A percentile compares a stretch with the other conserved stretches of the same genome.
These are phyloP conservation scores for Magallana ariakensis DNA, from an alignment of 1,140 invertebrate species.

Conservation along the genomic window DNA sequence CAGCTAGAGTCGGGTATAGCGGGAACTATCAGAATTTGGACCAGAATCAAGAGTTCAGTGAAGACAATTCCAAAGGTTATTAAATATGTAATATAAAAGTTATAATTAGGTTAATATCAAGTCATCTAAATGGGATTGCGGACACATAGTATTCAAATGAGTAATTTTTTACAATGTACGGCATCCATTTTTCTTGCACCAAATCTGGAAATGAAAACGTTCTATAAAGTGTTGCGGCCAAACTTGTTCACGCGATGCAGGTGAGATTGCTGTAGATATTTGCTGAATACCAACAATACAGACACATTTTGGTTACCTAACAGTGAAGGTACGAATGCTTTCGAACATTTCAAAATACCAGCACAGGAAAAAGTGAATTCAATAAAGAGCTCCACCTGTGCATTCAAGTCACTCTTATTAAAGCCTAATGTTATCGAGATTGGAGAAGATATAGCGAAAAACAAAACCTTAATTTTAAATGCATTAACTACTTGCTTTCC, in stretches of 20 bases:
- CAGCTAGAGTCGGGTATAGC: not conserved
- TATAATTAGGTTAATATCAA: slow-evolving; percentile 26
- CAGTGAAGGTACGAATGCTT: not conserved
- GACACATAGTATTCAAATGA: not conserved
- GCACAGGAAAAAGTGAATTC: too few species aligned
- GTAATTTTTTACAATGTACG: slow-evolving; percentile 5
- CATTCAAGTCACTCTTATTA: too few species aligned
- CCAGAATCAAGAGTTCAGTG: not conserved
- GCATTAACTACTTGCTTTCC: too few species aligned
- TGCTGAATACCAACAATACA: not conserved
- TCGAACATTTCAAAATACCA: not conserved
- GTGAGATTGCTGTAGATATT: not conserved
- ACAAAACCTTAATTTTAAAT: too few species aligned
- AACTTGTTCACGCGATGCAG: not conserved
- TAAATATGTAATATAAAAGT: slow-evolving; percentile 5
- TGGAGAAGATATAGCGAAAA: too few species aligned
- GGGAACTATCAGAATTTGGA: slow-evolving; percentile 7
- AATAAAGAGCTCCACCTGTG: too few species aligned
- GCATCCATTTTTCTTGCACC: not conserved
- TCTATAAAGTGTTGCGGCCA: too few species aligned
- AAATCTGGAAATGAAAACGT: not conserved
- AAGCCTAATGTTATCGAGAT: too few species aligned
- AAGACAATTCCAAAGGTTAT: slow-evolving; percentile 2
- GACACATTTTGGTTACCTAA: not conserved
- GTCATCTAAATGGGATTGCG: not conserved